A percentile compares a stretch with the other conserved stretches of the same genome.
Conservation (phyloP, 2,797 vertebrate genomes). For the Chiloscyllium punctatum region DNA sequence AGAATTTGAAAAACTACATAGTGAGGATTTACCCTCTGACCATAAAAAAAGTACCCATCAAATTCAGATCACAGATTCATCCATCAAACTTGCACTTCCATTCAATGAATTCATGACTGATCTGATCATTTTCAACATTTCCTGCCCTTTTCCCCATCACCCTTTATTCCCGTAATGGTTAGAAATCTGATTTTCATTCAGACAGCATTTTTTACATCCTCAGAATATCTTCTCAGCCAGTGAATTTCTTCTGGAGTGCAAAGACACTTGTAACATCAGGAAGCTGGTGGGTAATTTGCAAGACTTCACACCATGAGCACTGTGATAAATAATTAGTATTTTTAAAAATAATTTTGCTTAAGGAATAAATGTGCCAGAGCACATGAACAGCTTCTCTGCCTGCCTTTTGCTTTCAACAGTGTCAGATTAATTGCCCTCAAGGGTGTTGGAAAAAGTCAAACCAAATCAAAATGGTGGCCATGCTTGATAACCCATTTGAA, state of each 20-base stretch:
- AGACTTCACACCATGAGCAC: background rate
- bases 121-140: too few species aligned
- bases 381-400: background rate
- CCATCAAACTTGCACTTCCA: too few species aligned
- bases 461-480: background rate
- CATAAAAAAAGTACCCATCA: too few species aligned
- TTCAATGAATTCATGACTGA: too few species aligned
- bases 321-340: background rate
- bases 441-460: background rate
- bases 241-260: background rate
- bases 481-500: background rate
- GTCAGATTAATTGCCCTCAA: background rate
- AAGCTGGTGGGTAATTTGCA: background rate
- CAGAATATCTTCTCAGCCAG: background rate
- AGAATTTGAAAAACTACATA: background rate
- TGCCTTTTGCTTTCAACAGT: background rate
- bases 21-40: background rate
- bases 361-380: background rate
- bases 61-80: too few species aligned
- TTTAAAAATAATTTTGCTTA: background rate
- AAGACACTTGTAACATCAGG: background rate
- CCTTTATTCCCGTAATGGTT: too few species aligned
- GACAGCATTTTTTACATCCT: background rate
- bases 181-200: background rate
- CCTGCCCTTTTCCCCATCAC: too few species aligned